A percentile compares a stretch with the other conserved stretches of the same genome.
Evolutionary conservation across 2,888 invertebrate genomes (phyloP).

Genomic region (Phymatocera aterrima): DNA sequence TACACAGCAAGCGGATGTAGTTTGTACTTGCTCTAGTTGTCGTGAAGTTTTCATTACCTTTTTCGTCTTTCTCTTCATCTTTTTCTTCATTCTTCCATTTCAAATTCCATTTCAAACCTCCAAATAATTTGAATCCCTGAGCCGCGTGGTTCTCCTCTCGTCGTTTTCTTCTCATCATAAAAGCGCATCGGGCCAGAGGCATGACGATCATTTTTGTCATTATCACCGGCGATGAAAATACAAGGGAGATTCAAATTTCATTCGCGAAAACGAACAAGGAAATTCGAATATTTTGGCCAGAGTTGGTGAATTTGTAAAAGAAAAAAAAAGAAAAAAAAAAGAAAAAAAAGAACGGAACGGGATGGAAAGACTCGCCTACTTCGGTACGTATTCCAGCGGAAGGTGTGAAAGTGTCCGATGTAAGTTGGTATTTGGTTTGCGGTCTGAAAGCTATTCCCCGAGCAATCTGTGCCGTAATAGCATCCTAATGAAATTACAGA

Average conservation of each 20-base stretch:
- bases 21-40: conserved; percentile 7
- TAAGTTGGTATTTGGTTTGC: conserved; percentile 32
- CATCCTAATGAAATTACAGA: conserved; percentile 57
- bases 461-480: conserved; percentile 61
- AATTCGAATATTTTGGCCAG: too few relatives aligned
- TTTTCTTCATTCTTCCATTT: background rate
- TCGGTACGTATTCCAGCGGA: background rate
- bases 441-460: conserved; percentile 57
- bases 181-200: too few relatives aligned
- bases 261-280: too few relatives aligned
- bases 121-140: background rate
- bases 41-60: background rate
- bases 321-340: background rate
- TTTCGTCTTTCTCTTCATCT: background rate
- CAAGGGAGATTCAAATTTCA: background rate
- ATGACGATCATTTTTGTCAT: too few relatives aligned
- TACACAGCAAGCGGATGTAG: background rate
- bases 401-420: conserved; percentile 5
- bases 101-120: background rate
- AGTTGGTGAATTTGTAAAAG: background rate
- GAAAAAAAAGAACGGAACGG: background rate
- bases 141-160: too few relatives aligned
- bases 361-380: too few relatives aligned
- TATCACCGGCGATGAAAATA: background rate
- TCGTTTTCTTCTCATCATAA: too few relatives aligned